Base-by-base conservation (phyloP, 2,888 invertebrate genomes). In the Parnassius glacialis region DNA sequence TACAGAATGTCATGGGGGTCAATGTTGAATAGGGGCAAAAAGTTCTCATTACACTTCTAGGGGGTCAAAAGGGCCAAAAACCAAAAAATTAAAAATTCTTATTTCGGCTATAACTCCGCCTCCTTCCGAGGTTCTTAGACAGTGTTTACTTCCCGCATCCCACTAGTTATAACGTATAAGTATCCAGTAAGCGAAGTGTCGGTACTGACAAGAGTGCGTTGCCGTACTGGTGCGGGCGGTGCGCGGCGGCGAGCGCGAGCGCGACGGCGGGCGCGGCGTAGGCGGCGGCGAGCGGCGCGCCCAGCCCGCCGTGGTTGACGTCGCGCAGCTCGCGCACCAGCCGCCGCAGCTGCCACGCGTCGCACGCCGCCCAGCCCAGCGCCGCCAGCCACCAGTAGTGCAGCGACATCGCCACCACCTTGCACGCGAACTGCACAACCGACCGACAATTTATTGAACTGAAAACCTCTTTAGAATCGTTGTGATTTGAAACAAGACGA, bases 241-340 rank as follows among this genome's bases (percentile, higher is more conserved):
- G 97, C 0, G 97, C 97, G 41, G 98, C 97, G 2, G 98, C 96
- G 25, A 99, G 91, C 44, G 97, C 97, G 1, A 98, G 97, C 54
- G 97, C 94, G 12, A 98, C 94, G 1, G 98, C 98, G 0, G 99
- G 98, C 65, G 96, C 94, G 61, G 96, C 98, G 82, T 98, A 99
- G 13, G 98, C 98, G 78, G 97, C 93, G 13, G 97, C 96, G 73
- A 97, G 97, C 81, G 97, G 98, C 81, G 98, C 97, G 79, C 97
- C 97, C 64, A 98, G 97, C 45, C 96, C 96, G 5, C 97, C 98
- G 83, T 98, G 97, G 92, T 99, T 98, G 55, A 99, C 97, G 85
- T 98, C 98, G 3, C 98, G 93, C 93, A 98, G 96, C 90, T 98
- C 98, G 2, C 98, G 97, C 70, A 99, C 90, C 95, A 98, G 97